These are phyloP conservation scores for Cactoblastis cactorum DNA, from an alignment of 2,888 invertebrate species.

Conservation along the genomic window DNA sequence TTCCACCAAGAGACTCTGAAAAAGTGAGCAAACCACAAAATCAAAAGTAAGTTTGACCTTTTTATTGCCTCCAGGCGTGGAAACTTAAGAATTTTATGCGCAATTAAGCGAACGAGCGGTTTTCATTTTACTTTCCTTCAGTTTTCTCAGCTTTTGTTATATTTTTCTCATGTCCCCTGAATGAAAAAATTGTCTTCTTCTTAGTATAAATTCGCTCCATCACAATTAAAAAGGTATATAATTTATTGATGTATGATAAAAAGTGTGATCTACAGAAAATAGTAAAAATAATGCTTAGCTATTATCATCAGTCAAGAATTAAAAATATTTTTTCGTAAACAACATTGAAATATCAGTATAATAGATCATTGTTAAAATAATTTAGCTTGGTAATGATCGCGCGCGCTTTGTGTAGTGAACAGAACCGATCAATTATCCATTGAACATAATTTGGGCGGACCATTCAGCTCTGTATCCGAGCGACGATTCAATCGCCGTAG, in stretches of 20 bases:
- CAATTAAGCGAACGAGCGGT: constrained; percentile 11
- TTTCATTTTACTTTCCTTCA: constrained; percentile 10
- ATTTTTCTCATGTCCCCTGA: too few relatives aligned
- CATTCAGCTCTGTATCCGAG: constrained; percentile 52
- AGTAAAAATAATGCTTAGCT: not conserved
- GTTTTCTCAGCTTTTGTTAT: not conserved
- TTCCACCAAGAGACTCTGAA: constrained; percentile 31
- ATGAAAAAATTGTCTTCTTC: too few relatives aligned
- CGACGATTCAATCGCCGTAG: constrained; percentile 50
- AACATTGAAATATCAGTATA: not conserved
- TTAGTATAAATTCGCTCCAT: too few relatives aligned
- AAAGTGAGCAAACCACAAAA: constrained; percentile 12
- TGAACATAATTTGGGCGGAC: constrained; percentile 76
- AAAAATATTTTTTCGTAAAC: not conserved
- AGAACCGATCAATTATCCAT: constrained; percentile 74
- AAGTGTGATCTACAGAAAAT: too few relatives aligned
- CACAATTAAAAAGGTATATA: too few relatives aligned
- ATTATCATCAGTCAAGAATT: not conserved
- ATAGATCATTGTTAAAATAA: constrained; percentile 19
- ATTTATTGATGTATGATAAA: too few relatives aligned
- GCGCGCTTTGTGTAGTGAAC: constrained; percentile 65
- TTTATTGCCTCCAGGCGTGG: constrained; percentile 1
- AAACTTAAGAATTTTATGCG: constrained; percentile 12
- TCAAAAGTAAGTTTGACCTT: constrained; percentile 15
- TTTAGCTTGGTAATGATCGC: constrained; percentile 54